Evolutionary conservation across 1,140 invertebrate genomes (phyloP).

Genomic region (Drosophila mayri): DNA sequence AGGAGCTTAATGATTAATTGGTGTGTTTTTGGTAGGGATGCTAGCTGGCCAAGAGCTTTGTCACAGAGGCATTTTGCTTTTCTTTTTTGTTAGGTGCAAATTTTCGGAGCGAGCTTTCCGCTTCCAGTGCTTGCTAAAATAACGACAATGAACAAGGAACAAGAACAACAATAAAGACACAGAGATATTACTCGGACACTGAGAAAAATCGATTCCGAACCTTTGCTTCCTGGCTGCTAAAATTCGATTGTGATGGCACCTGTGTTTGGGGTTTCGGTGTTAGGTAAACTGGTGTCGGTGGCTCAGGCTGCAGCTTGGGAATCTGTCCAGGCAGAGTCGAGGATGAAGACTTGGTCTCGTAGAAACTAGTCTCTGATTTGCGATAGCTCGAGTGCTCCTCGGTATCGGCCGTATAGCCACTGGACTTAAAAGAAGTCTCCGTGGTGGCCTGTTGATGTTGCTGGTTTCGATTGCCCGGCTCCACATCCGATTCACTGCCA

Average conservation of each 20-base stretch:
- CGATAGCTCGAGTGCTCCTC: constrained; percentile 86
- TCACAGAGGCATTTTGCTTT: constrained; percentile 9
- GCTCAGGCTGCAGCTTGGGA: constrained; percentile 53
- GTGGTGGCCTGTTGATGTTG: constrained; percentile 83
- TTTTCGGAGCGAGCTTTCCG: constrained; percentile 8
- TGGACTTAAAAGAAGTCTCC: constrained; percentile 84
- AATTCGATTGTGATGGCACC: constrained; percentile 29
- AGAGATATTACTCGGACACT: constrained; percentile 40
- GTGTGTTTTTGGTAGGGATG: background rate
- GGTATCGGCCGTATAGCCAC: constrained; percentile 91
- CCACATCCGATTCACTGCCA: constrained; percentile 88
- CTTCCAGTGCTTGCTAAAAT: constrained; percentile 64
- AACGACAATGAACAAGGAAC: constrained; percentile 50
- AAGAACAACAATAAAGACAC: constrained; percentile 60
- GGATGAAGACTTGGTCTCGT: constrained; percentile 64
- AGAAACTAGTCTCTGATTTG: constrained; percentile 76
- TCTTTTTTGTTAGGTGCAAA: constrained; percentile 13
- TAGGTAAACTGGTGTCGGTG: constrained; percentile 59
- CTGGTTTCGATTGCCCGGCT: constrained; percentile 87
- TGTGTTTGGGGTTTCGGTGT: constrained; percentile 35
- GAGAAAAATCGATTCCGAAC: constrained; percentile 66
- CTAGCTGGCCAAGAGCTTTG: constrained; percentile 28
- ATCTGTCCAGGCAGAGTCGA: constrained; percentile 9
- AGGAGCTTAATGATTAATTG: constrained; percentile 23
- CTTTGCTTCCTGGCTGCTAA: constrained; percentile 78